phyloP scores from a whole-genome alignment of 2,113 vertebrate genomes.

The Erpornis zantholeuca region DNA sequence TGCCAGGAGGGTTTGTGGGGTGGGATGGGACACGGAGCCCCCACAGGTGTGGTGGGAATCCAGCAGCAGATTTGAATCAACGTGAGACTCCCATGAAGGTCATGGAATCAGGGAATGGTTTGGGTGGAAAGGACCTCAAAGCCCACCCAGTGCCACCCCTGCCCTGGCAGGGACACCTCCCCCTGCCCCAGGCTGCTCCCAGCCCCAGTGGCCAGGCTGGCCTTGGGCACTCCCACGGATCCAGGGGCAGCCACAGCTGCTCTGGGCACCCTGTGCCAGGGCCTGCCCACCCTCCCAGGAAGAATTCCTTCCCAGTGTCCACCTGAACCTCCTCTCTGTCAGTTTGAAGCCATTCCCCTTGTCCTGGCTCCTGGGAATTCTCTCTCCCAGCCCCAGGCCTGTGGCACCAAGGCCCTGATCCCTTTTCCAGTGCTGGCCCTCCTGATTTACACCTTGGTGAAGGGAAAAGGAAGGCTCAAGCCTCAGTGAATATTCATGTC shows the following conservation, averaged over 20 bases:
- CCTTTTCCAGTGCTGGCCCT: not conserved
- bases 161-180: no score
- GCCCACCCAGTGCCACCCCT: no score
- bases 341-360: not conserved
- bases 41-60: no score
- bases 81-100: not conserved
- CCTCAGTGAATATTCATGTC: not conserved
- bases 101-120: not conserved
- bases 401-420: not conserved
- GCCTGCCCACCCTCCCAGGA: no score
- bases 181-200: no score
- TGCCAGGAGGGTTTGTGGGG: not conserved
- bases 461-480: not conserved
- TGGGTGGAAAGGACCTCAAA: no score
- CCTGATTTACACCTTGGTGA: not conserved
- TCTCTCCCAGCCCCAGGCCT: not conserved
- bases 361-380: not conserved
- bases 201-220: no score
- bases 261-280: no score
- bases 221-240: no score
- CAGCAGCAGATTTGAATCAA: not conserved
- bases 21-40: not conserved
- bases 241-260: no score
- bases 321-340: not conserved
- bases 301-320: not conserved